Base-by-base conservation (phyloP, 2,888 invertebrate species). In the Diabrotica balteata region DNA sequence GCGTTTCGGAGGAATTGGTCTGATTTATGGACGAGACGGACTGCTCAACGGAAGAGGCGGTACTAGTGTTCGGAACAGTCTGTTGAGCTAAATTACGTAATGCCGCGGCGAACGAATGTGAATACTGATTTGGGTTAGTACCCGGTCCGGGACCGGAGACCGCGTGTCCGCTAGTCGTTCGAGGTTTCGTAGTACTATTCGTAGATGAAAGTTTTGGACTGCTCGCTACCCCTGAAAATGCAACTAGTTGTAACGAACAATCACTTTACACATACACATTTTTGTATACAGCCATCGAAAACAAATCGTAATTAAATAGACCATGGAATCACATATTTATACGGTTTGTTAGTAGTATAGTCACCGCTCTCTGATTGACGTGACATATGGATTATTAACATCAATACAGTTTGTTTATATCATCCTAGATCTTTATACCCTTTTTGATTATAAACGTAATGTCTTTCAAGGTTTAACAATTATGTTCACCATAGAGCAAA, bases 71-170 rank as follows among this genome's bases (percentile, higher is more conserved):
- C 75, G 91, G 93, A 68, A 93, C 93, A 32, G 95, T 95, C 84
- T 96, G 96, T 85, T 96, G 95, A 72, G 96, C 96, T 75, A 96
- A 88, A 82, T 93, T 94, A 68, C 96, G 89, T 62, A 97, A 86
- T 42, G 96, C 96, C 57, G 96, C 95, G 62, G 96, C 96, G 86
- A 96, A 96, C 68, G 95, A 95, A 42, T 90, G 90, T 11, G 86
- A 83, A 69, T 78, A 79, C 66, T 76, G 74, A 62, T 66, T 66
- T 11, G 67, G 68, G 42, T 64, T 51, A 47, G 45, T 53, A 72
- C 85, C 86, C 47, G 85, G 85, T 66, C 85, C 84, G 50, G 85
- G 85, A 60, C 85, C 85, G 22, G 84, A 82, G 44, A 83, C 80
- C 7, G 81, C 73, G 70, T 83, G 82, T 10, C 80, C 81, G 42